These are phyloP conservation scores for Schlechtendalia chinensis DNA, from an alignment of 1,140 invertebrate species.

Conservation along the genomic window DNA sequence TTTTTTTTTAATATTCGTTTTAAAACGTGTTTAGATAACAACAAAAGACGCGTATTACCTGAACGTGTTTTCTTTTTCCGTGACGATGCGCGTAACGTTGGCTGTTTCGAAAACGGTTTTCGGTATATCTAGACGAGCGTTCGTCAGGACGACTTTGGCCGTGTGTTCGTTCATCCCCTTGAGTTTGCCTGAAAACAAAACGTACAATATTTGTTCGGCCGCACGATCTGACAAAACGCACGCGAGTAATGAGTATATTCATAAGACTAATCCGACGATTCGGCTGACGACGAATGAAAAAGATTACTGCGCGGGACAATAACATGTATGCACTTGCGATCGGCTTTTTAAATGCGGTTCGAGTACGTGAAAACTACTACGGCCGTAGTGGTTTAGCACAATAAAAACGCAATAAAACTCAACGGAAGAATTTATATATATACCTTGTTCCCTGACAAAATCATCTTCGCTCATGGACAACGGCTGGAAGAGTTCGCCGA, in stretches of 20 bases:
- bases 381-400: too few species aligned
- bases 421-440: too few species aligned
- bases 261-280: too few species aligned
- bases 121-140: constrained; percentile 57
- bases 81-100: constrained; percentile 75
- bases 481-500: constrained; percentile 86
- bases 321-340: too few species aligned
- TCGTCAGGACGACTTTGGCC: constrained; percentile 58
- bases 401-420: too few species aligned
- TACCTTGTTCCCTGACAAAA: constrained; percentile 74
- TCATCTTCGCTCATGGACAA: constrained; percentile 74
- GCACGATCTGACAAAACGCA: too few species aligned
- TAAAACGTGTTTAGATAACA: too few species aligned
- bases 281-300: too few species aligned
- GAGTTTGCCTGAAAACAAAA: constrained; percentile 56
- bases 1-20: not conserved
- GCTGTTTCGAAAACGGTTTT: constrained; percentile 71
- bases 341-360: too few species aligned
- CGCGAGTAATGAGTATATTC: too few species aligned
- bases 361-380: too few species aligned
- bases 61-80: constrained; percentile 60
- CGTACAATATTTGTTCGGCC: not conserved
- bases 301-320: too few species aligned
- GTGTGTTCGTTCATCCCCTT: constrained; percentile 87
- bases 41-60: constrained; percentile 59